Conservation (phyloP, 2,888 invertebrate species). For the Brachypterus glaber region DNA sequence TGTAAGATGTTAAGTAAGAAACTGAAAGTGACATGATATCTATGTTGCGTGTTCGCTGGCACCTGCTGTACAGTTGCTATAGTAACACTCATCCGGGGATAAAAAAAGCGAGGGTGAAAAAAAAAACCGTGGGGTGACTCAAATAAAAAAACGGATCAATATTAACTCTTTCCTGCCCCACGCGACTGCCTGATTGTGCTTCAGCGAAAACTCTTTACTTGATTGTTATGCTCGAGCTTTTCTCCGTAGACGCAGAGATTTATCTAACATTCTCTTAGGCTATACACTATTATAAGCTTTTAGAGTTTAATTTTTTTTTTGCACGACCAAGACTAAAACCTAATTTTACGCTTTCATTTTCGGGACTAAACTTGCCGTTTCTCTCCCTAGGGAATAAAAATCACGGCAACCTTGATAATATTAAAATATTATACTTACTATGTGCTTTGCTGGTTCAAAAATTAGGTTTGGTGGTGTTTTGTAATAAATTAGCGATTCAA, state of each 20-base stretch:
- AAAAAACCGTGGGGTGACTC: slow-evolving; percentile 52
- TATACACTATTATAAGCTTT: neutral
- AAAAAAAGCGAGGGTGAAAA: slow-evolving; percentile 47
- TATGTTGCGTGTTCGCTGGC: slow-evolving; percentile 43
- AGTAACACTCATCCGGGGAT: slow-evolving; percentile 53
- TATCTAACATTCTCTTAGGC: neutral
- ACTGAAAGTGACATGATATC: slow-evolving; percentile 40
- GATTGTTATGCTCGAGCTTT: slow-evolving; percentile 24
- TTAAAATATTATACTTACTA: no score
- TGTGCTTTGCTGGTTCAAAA: no score
- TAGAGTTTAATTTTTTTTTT: no score
- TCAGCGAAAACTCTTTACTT: slow-evolving; percentile 29
- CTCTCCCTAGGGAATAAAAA: no score
- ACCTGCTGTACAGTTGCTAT: slow-evolving; percentile 52
- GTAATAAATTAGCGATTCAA: no score
- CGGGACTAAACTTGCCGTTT: no score
- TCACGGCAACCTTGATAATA: no score
- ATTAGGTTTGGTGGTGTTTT: no score
- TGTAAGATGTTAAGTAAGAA: slow-evolving; percentile 34
- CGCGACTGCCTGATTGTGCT: slow-evolving; percentile 34
- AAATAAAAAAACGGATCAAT: slow-evolving; percentile 59
- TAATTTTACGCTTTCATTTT: no score
- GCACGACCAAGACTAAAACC: no score
- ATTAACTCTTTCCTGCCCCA: slow-evolving; percentile 52
- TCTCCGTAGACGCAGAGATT: neutral